Percentiles rank a stretch among this genome's conserved stretches.
These are phyloP conservation scores for Tipula vernalis DNA, from an alignment of 2,888 invertebrate species.

Conservation along the genomic window DNA sequence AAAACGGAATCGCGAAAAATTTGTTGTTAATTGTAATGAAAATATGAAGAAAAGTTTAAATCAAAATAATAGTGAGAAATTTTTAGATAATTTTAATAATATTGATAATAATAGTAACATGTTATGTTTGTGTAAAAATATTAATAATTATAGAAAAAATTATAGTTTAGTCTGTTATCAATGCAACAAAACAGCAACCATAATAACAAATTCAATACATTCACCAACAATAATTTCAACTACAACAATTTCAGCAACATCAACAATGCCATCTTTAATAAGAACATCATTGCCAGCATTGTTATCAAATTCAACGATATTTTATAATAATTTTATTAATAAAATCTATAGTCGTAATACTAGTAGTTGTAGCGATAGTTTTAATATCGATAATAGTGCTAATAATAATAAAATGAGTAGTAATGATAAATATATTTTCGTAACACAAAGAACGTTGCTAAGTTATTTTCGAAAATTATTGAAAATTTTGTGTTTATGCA, in stretches of 20 bases:
- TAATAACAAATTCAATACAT: not conserved
- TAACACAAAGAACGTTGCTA: not conserved
- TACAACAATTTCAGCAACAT: not conserved
- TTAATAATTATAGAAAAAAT: not conserved
- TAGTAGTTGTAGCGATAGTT: not conserved
- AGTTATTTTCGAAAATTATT: not conserved
- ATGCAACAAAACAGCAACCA: not conserved
- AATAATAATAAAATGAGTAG: not conserved
- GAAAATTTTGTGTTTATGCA: not conserved
- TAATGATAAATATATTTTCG: not conserved
- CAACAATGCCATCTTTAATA: not conserved
- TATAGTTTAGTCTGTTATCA: not conserved
- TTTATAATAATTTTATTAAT: not conserved
- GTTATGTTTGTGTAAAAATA: conserved; percentile 4
- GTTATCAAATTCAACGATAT: not conserved
- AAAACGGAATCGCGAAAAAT: not conserved
- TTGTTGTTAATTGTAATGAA: not conserved
- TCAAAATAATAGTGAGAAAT: not conserved
- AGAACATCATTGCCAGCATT: not conserved
- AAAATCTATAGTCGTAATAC: not conserved
- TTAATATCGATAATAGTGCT: not conserved
- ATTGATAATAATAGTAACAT: not conserved
- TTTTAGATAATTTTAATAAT: not conserved
- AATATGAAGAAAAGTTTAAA: not conserved
- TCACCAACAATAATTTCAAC: not conserved